Conservation (phyloP, 2,888 invertebrate species). For the Cheiracanthium punctorium region DNA sequence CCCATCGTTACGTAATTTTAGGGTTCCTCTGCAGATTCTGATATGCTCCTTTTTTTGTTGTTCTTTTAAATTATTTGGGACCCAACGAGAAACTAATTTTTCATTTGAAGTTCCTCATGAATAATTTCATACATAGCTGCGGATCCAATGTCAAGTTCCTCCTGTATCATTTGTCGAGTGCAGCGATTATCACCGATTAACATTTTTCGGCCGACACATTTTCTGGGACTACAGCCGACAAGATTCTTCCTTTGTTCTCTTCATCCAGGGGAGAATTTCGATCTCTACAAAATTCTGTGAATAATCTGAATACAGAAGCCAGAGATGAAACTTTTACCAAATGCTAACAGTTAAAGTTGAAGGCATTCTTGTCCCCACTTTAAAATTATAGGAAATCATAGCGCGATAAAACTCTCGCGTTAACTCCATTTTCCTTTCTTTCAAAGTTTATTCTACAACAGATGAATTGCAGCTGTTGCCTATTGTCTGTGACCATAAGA, state of each 20-base stretch:
- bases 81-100: slow-evolving; percentile 14
- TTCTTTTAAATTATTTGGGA: slow-evolving; percentile 18
- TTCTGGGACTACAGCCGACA: background rate
- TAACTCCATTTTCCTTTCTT: too few species aligned
- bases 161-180: background rate
- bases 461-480: too few species aligned
- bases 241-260: background rate
- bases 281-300: background rate
- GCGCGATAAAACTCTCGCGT: too few species aligned
- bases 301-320: background rate
- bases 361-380: background rate
- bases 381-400: background rate
- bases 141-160: background rate
- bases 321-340: background rate
- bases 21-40: too few species aligned
- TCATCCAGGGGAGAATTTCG: background rate
- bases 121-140: background rate
- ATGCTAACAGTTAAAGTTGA: background rate
- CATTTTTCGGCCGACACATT: background rate
- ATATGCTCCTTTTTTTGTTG: slow-evolving; percentile 2
- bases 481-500: too few species aligned
- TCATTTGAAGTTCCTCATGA: background rate
- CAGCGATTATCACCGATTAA: background rate
- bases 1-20: too few species aligned
- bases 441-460: too few species aligned